These are phyloP conservation scores for Squalus acanthias DNA, from an alignment of 2,797 vertebrate species.

Conservation along the genomic window DNA sequence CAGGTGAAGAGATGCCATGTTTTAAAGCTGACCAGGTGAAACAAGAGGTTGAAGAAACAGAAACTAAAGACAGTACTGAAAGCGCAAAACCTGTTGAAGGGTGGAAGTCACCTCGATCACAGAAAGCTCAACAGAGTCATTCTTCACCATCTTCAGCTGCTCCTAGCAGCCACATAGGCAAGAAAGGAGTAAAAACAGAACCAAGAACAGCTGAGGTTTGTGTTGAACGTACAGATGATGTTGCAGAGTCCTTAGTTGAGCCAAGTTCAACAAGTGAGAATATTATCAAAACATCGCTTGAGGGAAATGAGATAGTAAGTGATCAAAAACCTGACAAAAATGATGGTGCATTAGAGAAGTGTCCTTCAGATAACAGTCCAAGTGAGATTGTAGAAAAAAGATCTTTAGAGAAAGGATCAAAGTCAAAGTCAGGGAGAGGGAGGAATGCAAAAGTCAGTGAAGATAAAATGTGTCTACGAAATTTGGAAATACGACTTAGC, in stretches of 20 bases:
- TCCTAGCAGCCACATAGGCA: slow-evolving; percentile 39
- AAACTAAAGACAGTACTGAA: slow-evolving; percentile 70
- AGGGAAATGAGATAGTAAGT: slow-evolving; percentile 47
- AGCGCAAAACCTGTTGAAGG: slow-evolving; percentile 71
- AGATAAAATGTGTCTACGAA: slow-evolving; percentile 79
- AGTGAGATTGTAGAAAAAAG: slow-evolving; percentile 66
- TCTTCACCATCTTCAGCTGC: slow-evolving; percentile 51
- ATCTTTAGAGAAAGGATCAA: slow-evolving; percentile 55
- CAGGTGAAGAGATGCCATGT: slow-evolving; percentile 69
- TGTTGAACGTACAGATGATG: slow-evolving; percentile 51
- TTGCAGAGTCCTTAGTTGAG: slow-evolving; percentile 35
- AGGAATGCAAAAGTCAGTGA: slow-evolving; percentile 66
- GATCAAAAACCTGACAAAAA: slow-evolving; percentile 60
- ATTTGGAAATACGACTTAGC: slow-evolving; percentile 70
- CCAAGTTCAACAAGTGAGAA: slow-evolving; percentile 47
- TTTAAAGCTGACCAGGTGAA: slow-evolving; percentile 68
- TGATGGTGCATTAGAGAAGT: slow-evolving; percentile 57
- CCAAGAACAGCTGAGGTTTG: slow-evolving; percentile 54
- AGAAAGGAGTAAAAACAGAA: slow-evolving; percentile 72
- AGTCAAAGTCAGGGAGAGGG: slow-evolving; percentile 67
- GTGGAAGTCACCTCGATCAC: slow-evolving; percentile 82
- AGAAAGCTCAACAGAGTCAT: slow-evolving; percentile 69
- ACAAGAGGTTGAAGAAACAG: slow-evolving; percentile 64
- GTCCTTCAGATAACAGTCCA: slow-evolving; percentile 48
- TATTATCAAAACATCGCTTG: slow-evolving; percentile 53